Evolutionary conservation across 2,113 vertebrate genomes (phyloP).

Genomic region (Chamaetylas fuelleborni): DNA sequence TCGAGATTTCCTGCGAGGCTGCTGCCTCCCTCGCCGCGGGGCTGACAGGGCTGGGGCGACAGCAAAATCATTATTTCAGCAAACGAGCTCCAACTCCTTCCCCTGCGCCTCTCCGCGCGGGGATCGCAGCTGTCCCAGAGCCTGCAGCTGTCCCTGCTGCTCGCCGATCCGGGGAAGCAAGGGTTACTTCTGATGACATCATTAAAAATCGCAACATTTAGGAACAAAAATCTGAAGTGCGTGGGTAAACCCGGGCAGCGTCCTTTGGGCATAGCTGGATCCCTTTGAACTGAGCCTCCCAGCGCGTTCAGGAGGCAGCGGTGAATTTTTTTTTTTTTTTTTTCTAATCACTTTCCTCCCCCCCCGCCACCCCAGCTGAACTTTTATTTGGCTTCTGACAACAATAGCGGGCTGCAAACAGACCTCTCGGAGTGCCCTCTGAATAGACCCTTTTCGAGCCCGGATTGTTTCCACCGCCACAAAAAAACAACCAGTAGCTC

Average conservation of each 20-base stretch:
- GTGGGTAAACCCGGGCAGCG: not conserved
- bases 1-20: not conserved
- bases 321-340: not conserved
- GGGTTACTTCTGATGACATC: not conserved
- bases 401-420: slow-evolving; percentile 58
- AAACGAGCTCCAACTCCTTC: not conserved
- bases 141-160: not conserved
- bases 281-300: not conserved
- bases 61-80: not conserved
- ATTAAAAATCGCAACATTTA: slow-evolving; percentile 13
- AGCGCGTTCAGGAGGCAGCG: not conserved
- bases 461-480: slow-evolving; percentile 70
- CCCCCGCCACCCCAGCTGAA: not conserved
- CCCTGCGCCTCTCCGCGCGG: rapidly evolving
- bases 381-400: slow-evolving; percentile 61
- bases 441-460: slow-evolving; percentile 28
- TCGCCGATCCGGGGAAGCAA: not conserved
- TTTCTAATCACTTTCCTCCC: not conserved
- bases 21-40: not conserved
- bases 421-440: slow-evolving; percentile 22
- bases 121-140: rapidly evolving
- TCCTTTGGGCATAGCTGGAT: not conserved
- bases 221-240: not conserved
- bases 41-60: not conserved
- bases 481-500: slow-evolving; percentile 63